These are phyloP conservation scores for Pseudopleuronectes americanus DNA, from an alignment of 2,797 vertebrate genomes.

Conservation along the genomic window DNA sequence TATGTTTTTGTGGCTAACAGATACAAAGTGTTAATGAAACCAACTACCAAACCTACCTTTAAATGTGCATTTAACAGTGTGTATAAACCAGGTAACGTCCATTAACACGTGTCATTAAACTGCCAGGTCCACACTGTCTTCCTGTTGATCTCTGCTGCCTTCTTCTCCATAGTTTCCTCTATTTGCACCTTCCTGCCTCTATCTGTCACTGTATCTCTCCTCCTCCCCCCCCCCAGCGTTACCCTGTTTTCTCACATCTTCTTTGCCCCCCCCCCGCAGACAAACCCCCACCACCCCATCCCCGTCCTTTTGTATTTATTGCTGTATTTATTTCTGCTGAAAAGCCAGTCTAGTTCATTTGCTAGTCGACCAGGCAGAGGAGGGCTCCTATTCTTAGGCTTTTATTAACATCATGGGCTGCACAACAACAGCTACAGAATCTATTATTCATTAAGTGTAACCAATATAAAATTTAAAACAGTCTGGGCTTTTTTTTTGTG, in stretches of 20 bases:
- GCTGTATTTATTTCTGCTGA: conserved; percentile 86
- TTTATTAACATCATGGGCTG: conserved; percentile 92
- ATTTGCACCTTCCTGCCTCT: conserved; percentile 45
- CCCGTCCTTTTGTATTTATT: conserved; percentile 78
- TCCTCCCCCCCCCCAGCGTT: conserved; percentile 22
- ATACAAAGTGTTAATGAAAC: no score
- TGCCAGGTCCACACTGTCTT: background rate
- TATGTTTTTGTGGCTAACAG: no score
- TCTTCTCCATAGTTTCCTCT: conserved; percentile 29
- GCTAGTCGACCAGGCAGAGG: conserved; percentile 83
- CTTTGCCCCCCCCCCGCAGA: conserved; percentile 8
- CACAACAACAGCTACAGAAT: conserved; percentile 95
- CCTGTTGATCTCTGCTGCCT: background rate
- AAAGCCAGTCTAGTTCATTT: conserved; percentile 86
- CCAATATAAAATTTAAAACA: conserved; percentile 99
- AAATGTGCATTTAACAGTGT: background rate
- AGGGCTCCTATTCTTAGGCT: conserved; percentile 83
- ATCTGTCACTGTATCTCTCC: conserved; percentile 51
- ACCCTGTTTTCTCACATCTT: conserved; percentile 44
- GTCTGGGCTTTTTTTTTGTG: conserved; percentile 87
- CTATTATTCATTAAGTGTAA: conserved; percentile 99
- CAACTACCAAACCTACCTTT: no score
- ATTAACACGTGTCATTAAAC: background rate
- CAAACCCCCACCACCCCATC: conserved; percentile 18
- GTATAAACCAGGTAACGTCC: conserved; percentile 46